Evolutionary conservation across 2,113 vertebrate genomes (phyloP).

Genomic region (Rousettus leschenaultii): DNA sequence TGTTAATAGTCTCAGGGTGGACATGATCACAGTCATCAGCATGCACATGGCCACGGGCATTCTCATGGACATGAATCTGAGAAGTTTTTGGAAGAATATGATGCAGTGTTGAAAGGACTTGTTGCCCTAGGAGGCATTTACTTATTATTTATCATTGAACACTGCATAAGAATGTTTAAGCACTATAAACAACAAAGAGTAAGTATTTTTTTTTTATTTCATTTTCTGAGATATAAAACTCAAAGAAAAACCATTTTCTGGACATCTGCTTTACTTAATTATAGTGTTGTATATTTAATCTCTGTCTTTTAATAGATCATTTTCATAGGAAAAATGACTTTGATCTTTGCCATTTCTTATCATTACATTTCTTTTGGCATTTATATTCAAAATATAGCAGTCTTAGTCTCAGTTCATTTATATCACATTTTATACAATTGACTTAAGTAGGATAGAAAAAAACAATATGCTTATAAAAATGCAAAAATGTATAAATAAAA

Average conservation of each 20-base stretch:
- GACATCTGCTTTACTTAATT: neutral
- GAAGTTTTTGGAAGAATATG: constrained; percentile 86
- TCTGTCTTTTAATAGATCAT: neutral
- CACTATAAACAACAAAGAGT: constrained; percentile 94
- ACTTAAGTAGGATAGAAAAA: neutral
- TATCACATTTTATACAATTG: neutral
- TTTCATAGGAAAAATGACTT: neutral
- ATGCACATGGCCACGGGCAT: constrained; percentile 78
- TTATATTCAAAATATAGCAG: neutral
- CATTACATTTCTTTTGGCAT: neutral
- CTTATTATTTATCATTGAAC: constrained; percentile 97
- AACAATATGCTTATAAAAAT: neutral
- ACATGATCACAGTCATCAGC: constrained; percentile 89
- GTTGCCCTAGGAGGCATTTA: constrained; percentile 96
- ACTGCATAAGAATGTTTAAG: constrained; percentile 96
- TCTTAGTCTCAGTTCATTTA: neutral
- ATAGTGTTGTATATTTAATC: neutral
- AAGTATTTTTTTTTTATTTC: neutral
- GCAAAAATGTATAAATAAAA: neutral
- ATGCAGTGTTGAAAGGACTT: constrained; percentile 96
- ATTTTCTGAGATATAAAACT: neutral
- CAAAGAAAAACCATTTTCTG: neutral
- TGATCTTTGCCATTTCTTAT: neutral
- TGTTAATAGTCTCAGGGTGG: constrained; percentile 88
- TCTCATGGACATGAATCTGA: constrained; percentile 56